A percentile compares a stretch with the other conserved stretches of the same genome.
These are phyloP conservation scores for Ormyrus thymus DNA, from an alignment of 2,888 invertebrate genomes.

Conservation along the genomic window DNA sequence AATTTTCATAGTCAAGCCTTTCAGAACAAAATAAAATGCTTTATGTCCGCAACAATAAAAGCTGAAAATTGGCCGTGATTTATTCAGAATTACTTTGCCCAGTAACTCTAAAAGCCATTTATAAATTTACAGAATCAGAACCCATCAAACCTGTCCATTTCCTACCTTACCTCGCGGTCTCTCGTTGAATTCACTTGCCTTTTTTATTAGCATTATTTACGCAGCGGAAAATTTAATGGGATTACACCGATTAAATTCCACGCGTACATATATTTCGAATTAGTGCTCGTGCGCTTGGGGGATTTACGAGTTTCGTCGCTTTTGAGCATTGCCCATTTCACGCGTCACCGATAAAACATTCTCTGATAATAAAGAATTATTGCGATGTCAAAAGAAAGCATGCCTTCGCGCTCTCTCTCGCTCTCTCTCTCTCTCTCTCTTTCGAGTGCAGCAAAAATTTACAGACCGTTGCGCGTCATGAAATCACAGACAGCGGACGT, in stretches of 20 bases:
- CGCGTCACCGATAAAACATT: conserved; percentile 55
- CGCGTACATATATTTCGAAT: conserved; percentile 36
- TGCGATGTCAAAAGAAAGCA: conserved; percentile 50
- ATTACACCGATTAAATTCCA: conserved; percentile 42
- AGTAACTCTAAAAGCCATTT: conserved; percentile 11
- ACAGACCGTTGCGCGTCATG: conserved; percentile 50
- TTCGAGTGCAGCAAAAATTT: conserved; percentile 44
- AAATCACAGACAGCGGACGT: conserved; percentile 22
- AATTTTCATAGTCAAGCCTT: background rate
- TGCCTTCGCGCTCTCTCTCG: background rate
- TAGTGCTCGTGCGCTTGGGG: conserved; percentile 17
- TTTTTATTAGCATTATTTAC: conserved; percentile 37
- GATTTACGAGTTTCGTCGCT: conserved; percentile 53
- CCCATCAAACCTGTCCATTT: conserved; percentile 17
- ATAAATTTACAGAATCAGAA: conserved; percentile 19
- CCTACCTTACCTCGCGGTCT: conserved; percentile 14
- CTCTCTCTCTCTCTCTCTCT: no score
- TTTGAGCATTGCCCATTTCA: conserved; percentile 51
- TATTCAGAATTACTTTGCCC: conserved; percentile 28
- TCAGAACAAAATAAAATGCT: background rate
- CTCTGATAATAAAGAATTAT: conserved; percentile 54
- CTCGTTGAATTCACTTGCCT: conserved; percentile 26
- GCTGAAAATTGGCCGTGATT: conserved; percentile 30
- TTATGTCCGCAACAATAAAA: no score
- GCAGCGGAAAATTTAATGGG: conserved; percentile 34